Evolutionary conservation across 2,113 vertebrate genomes (phyloP).

Genomic region (Trichechus manatus): DNA sequence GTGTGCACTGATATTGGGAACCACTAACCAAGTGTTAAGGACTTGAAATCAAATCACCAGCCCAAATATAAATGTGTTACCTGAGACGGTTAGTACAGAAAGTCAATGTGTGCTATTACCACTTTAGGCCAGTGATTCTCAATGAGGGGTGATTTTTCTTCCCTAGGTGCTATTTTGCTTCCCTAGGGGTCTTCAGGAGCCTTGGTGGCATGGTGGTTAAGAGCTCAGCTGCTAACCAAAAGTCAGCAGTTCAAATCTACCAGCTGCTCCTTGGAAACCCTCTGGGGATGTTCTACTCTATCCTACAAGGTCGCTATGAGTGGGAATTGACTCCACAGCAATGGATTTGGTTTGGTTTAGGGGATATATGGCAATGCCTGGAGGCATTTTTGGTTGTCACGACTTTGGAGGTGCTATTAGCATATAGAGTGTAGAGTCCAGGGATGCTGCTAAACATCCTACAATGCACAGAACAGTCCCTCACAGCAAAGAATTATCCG

Average conservation of each 20-base stretch:
- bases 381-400: not conserved
- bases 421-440: not conserved
- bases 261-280: no score
- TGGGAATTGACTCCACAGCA: no score
- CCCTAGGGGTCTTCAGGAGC: not conserved
- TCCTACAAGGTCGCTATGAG: no score
- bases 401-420: not conserved
- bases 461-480: not conserved
- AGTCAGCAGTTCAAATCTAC: no score
- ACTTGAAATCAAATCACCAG: not conserved
- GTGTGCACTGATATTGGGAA: not conserved
- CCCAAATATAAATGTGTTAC: not conserved
- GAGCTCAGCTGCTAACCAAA: no score
- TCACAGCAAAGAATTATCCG: not conserved
- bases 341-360: no score
- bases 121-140: not conserved
- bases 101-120: not conserved
- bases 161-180: not conserved
- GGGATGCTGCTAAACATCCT: not conserved
- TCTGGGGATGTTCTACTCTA: no score
- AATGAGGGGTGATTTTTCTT: not conserved
- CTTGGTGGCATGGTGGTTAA: no score
- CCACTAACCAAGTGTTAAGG: not conserved
- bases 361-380: no score
- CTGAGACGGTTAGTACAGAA: not conserved